Evolutionary conservation across 2,113 vertebrate genomes (phyloP), one percentile per base, ranked within the genome.

Genomic region (Tretioscincus oriximinensis): DNA sequence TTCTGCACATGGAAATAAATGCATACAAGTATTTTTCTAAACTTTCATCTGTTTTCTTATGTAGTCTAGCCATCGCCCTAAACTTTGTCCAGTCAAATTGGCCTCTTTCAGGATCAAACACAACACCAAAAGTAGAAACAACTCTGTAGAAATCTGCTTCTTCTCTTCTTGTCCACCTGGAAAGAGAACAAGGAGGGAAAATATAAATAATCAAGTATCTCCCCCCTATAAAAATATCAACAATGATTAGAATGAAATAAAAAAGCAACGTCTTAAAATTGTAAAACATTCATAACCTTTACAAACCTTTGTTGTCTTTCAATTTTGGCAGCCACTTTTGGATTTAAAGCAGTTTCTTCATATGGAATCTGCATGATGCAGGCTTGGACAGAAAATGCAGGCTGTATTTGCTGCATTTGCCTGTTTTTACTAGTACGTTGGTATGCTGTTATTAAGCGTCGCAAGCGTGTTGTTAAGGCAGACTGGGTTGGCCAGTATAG

Each of bases 1-100:
- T 94, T 49, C 98, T 94, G 92, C 98, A 99, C 98, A 99, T 99
- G 49, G 98, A 96, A 84, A 98, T 97, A 77, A 99, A 99, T 0
- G 98, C 95, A 83, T 97, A 98, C 64, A 99, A 92, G 91, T 99
- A 99, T 81, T 99, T 99, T 92, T 98, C 97, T 88, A 99, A 93
- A 88, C 98, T 99, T 82, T 97, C 97, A 2, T 99, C 98, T 0
- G 98, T 99, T 88, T 99, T 99, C 93, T 99, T 99, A 92, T 99
- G 98, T 29, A 99, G 94, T 22, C 98, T 95, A 67, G 98, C 98
- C 97, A 99, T 99, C 1, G 98, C 98, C 91, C 98, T 93, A 89
- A 99, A 99, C 91, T 99, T 99, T 88, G 98, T 98, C 98, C 98
- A 99, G 89, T 99, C 98, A 87, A 99, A 99, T 0, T 95, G 93